phyloP scores from a whole-genome alignment of 2,797 vertebrate genomes.

The Enteromius mattozi region DNA sequence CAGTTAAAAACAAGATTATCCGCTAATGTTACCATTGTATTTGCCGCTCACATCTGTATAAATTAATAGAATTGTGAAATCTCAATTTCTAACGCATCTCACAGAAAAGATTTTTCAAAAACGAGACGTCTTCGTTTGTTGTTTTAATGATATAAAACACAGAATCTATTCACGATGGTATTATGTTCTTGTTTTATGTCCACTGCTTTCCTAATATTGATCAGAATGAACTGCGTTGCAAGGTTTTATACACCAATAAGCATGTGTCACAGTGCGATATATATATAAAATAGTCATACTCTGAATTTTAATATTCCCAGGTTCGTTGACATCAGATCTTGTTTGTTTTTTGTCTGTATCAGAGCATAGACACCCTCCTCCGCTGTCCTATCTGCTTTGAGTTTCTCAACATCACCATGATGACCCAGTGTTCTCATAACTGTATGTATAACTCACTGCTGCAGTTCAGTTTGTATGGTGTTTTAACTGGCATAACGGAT shows the following conservation, averaged over 20 bases:
- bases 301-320: not conserved
- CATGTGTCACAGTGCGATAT: not conserved
- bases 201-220: not conserved
- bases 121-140: not conserved
- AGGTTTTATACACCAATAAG: not conserved
- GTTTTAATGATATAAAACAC: not conserved
- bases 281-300: not conserved
- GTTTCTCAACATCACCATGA: slow-evolving; percentile 88
- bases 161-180: not conserved
- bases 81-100: not conserved
- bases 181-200: not conserved
- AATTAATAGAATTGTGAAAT: not conserved
- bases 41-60: not conserved
- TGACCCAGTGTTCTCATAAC: slow-evolving; percentile 93
- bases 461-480: not conserved
- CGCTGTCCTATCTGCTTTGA: slow-evolving; percentile 93
- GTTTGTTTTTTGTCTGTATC: slow-evolving; percentile 56
- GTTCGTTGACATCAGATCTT: not conserved
- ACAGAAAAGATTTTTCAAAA: not conserved
- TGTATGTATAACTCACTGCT: slow-evolving; percentile 80
- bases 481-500: not conserved
- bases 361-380: slow-evolving; percentile 85
- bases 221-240: not conserved
- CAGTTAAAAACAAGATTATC: not conserved
- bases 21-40: not conserved